Conservation (phyloP, 2,888 invertebrate species). For the Branchinecta sandiegonensis region DNA sequence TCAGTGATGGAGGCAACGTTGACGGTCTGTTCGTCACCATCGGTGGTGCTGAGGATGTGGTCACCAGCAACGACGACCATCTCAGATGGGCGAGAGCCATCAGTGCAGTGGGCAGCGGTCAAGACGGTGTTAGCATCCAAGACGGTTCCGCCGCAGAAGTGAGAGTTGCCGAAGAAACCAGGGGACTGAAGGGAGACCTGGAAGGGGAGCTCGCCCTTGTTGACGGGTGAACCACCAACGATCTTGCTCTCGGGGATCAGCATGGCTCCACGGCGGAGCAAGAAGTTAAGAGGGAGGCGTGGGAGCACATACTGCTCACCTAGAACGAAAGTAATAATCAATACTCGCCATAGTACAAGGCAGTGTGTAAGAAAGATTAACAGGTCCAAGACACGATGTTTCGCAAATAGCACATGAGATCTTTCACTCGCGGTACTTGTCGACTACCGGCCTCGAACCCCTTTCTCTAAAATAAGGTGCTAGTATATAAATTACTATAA, state of each 20-base stretch:
- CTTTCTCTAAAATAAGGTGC: too few species aligned
- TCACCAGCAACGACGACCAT: conserved; percentile 21
- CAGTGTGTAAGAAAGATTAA: too few species aligned
- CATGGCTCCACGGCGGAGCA: conserved; percentile 16
- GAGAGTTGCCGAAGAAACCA: conserved; percentile 20
- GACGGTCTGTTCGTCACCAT: conserved; percentile 20
- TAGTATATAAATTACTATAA: too few species aligned
- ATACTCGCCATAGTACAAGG: too few species aligned
- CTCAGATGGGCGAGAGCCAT: not conserved
- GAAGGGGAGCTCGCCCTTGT: conserved; percentile 24
- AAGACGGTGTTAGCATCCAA: conserved; percentile 13
- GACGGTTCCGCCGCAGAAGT: conserved; percentile 25
- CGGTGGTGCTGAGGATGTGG: conserved; percentile 18
- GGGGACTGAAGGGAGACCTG: conserved; percentile 25
- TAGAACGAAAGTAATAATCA: not conserved
- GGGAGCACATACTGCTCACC: conserved; percentile 16
- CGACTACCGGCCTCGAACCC: too few species aligned
- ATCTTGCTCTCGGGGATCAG: conserved; percentile 21
- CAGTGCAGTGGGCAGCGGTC: not conserved
- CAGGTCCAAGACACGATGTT: too few species aligned
- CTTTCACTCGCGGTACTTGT: too few species aligned
- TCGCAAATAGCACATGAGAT: too few species aligned
- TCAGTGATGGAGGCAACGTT: conserved; percentile 17
- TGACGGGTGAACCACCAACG: conserved; percentile 25
- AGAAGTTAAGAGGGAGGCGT: conserved; percentile 20